Evolutionary conservation across 2,797 vertebrate genomes (phyloP), one percentile per base, ranked within the genome.

Genomic region (Phrynocephalus vlangalii): DNA sequence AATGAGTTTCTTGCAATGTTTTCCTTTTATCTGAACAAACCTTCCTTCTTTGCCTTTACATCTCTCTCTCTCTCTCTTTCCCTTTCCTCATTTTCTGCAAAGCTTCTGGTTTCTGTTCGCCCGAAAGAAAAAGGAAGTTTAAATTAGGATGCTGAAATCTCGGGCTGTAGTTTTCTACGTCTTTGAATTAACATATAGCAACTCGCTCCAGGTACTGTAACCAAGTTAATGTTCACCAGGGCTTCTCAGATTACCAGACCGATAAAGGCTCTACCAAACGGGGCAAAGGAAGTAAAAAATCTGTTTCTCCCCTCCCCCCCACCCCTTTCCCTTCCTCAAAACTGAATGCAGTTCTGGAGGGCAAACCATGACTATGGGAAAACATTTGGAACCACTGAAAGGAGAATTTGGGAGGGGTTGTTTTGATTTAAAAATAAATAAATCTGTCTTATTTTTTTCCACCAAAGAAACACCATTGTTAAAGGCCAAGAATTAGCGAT

Each of bases 181-280:
- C 92, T 95, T 94, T 94, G 92, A 93, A 95, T 95, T 95, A 95
- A 94, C 93, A 93, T 94, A 60, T 73, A 92, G 93, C 92, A 91
- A 92, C 94, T 95, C 76, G 93, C 94, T 93, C 83, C 92, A 94
- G 95, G 95, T 95, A 94, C 93, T 89, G 89, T 96, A 96, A 95
- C 93, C 89, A 93, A 96, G 94, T 87, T 88, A 94, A 95, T 93
- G 91, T 91, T 94, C 94, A 94, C 91, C 90, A 90, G 76, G 28
- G 66, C 13, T 89, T 94, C 91, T 95, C 93, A 95, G 95, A 96
- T 95, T 95, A 95, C 95, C 0, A 48, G 82, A 83, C 94, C 83
- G 95, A 96, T 96, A 95, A 92, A 82, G 88, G 82, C 80, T 93
- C 90, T 87, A 88, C 92, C 91, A 91, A 90, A 92, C 91, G 73